phyloP scores from a whole-genome alignment of 2,113 vertebrate genomes.

The Lasiurus cinereus region DNA sequence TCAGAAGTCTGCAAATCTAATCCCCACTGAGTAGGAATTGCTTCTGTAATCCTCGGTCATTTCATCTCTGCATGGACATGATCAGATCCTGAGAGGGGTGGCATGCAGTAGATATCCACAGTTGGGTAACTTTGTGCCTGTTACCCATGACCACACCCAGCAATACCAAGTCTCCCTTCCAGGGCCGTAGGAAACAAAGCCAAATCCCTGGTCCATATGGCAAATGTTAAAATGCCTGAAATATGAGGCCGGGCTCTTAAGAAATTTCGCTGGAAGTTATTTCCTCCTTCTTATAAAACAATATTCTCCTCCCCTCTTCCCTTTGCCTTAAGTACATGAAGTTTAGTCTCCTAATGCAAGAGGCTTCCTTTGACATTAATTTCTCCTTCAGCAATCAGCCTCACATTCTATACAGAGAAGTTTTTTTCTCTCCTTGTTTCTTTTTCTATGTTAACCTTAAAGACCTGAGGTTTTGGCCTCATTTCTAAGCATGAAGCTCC shows the following conservation, averaged over 20 bases:
- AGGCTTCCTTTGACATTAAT: not conserved
- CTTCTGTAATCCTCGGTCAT: not conserved
- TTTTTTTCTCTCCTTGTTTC: not conserved
- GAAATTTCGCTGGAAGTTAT: slow-evolving; percentile 9
- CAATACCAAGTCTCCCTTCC: not conserved
- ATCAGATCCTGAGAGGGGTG: not conserved
- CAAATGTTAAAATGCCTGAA: not conserved
- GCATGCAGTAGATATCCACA: no score
- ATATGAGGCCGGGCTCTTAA: not conserved
- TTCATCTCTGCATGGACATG: not conserved
- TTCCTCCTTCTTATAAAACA: not conserved
- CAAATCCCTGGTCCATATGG: not conserved
- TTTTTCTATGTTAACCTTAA: not conserved
- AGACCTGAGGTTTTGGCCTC: not conserved
- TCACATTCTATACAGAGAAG: not conserved
- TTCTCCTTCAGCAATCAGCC: not conserved
- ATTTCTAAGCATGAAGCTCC: not conserved
- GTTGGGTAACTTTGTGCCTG: not conserved
- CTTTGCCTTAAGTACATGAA: not conserved
- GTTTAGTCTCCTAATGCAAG: not conserved
- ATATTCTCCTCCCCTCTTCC: not conserved
- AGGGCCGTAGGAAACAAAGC: not conserved
- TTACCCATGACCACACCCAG: not conserved
- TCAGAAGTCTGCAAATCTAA: not conserved
- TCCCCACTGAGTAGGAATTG: not conserved